Evolutionary conservation across 2,888 invertebrate genomes (phyloP).

Genomic region (Allolobophora icterica): DNA sequence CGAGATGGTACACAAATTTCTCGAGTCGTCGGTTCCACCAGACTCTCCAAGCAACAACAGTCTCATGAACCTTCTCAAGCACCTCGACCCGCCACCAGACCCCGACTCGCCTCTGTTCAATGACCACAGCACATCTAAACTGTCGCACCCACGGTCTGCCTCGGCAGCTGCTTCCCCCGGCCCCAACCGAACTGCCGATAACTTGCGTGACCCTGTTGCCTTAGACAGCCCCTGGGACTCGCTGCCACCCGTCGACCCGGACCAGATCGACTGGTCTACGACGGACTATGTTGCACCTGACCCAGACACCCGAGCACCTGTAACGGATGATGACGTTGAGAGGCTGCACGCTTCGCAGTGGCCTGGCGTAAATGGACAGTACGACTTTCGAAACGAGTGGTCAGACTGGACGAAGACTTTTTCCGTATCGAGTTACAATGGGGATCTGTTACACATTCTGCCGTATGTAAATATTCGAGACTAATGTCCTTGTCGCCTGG

Average conservation of each 20-base stretch:
- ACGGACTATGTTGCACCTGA: constrained; percentile 32
- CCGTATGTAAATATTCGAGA: constrained; percentile 95
- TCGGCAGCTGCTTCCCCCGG: constrained; percentile 23
- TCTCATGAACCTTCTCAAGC: constrained; percentile 28
- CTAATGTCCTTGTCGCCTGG: constrained; percentile 17
- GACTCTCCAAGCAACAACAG: background rate
- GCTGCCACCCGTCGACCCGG: constrained; percentile 74
- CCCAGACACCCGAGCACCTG: constrained; percentile 12
- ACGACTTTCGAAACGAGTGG: constrained; percentile 71
- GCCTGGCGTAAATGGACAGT: constrained; percentile 68
- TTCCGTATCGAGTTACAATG: constrained; percentile 76
- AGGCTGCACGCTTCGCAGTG: constrained; percentile 62
- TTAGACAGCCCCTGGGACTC: constrained; percentile 69
- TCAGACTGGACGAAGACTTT: constrained; percentile 90
- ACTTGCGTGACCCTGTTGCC: background rate
- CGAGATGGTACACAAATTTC: constrained; percentile 66
- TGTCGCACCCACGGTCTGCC: background rate
- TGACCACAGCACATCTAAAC: constrained; percentile 26
- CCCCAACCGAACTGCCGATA: background rate
- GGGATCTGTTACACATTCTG: constrained; percentile 85
- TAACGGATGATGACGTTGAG: constrained; percentile 51
- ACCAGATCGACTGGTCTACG: constrained; percentile 67
- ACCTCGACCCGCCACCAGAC: constrained; percentile 29
- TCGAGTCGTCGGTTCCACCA: constrained; percentile 57
- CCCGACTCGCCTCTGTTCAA: constrained; percentile 22